Base-by-base conservation (phyloP, 2,888 invertebrate species). In the Hirtodrosophila confusa region DNA sequence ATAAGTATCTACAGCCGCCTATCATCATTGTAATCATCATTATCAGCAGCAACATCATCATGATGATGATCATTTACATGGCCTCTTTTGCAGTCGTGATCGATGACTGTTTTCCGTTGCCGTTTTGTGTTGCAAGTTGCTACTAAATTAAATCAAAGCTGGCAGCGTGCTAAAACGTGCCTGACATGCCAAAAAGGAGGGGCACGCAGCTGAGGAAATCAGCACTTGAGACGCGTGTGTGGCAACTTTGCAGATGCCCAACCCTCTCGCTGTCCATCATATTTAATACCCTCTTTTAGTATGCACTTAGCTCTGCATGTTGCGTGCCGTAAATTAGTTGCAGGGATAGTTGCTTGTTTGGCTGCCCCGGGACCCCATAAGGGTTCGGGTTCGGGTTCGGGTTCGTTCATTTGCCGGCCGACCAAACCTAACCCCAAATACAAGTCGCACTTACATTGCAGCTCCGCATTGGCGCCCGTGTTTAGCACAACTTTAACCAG, bases 111-210 rank as follows among this genome's bases (percentile, higher is more conserved):
- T 56, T 75, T 74, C 70, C 80, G 29, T 6, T 55, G 40, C 47
- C 41, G n/a, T 10, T 23, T 35, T 40, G 33, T 47, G 74, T 49
- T 76, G 71, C 72, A 70, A 75, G 72, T 83, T 78, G 85, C 73
- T 65, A 74, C 77, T 88, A 84, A 84, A 84, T 84, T 88, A 84
- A 84, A 84, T 84, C 84, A 84, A 86, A 88, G 80, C 87, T 84
- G 83, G 88, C 87, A 80, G 88, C 86, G 87, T 84, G 80, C 69
- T 84, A 84, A 88, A 88, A 86, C 88, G 82, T 88, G 82, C 84
- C 84, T 67, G 78, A 86, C 80, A 80, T 87, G 87, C 85, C 85
- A 66, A 60, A 67, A 66, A 17, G 17, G 17, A 57, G 68, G 60
- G 61, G 31, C 12, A 45, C 33, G 44, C 36, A 29, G 47, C 43